Evolutionary conservation across 2,797 vertebrate species (phyloP).

Genomic region (Gymnothorax reevesii): DNA sequence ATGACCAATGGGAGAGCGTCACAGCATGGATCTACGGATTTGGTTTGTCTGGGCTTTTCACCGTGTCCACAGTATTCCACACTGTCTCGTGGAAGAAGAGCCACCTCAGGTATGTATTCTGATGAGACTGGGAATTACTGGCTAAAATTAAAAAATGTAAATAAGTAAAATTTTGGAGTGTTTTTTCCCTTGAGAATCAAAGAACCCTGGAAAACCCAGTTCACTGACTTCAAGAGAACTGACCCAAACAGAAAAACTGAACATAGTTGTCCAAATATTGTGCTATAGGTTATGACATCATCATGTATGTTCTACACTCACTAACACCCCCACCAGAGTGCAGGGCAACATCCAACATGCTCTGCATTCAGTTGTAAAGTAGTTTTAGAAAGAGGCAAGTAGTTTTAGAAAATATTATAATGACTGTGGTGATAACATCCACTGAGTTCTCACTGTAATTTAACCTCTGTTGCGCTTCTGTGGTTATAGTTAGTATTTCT

Average conservation of each 20-base stretch:
- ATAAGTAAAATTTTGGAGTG: neutral
- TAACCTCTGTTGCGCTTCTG: neutral
- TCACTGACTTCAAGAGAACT: neutral
- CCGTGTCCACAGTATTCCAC: slow-evolving; percentile 92
- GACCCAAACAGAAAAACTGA: neutral
- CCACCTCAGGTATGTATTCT: slow-evolving; percentile 81
- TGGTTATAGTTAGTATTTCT: neutral
- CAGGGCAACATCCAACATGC: neutral
- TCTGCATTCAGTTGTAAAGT: neutral
- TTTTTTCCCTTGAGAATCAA: neutral
- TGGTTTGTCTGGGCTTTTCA: slow-evolving; percentile 88
- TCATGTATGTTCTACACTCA: neutral
- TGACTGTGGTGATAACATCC: neutral
- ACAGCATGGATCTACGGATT: slow-evolving; percentile 78
- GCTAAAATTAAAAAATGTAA: neutral
- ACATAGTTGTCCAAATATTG: neutral
- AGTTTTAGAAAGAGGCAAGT: neutral
- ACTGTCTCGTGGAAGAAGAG: slow-evolving; percentile 94
- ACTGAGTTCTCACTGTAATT: neutral
- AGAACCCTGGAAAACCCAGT: neutral
- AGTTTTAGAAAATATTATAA: neutral
- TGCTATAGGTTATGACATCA: neutral
- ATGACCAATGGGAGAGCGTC: slow-evolving; percentile 77
- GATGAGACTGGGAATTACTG: neutral
- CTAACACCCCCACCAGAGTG: neutral